Evolutionary conservation across 2,797 vertebrate genomes (phyloP).

Genomic region (Mus spretus): DNA sequence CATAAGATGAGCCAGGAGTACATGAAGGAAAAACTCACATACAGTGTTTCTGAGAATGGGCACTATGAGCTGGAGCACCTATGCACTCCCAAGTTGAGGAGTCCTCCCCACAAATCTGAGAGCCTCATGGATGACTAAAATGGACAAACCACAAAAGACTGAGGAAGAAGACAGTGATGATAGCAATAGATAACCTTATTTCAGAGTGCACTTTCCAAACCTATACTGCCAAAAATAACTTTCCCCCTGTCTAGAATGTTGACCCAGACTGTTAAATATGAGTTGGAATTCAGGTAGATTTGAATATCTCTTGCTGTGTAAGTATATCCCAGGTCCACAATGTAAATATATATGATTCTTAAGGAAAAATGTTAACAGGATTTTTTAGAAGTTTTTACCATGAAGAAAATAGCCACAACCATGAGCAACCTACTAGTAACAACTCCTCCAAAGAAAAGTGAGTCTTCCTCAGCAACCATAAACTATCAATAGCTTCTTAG

Average conservation of each 20-base stretch:
- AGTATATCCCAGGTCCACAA: conserved; percentile 8
- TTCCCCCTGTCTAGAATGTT: conserved; percentile 22
- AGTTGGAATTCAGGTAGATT: neutral
- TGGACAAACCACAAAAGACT: neutral
- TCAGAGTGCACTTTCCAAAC: conserved; percentile 48
- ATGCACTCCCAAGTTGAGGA: conserved; percentile 90
- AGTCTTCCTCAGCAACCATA: neutral
- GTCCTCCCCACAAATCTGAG: neutral
- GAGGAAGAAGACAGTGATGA: conserved; percentile 19
- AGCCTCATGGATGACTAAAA: conserved; percentile 86
- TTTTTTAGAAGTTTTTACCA: conserved; percentile 4
- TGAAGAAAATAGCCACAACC: neutral
- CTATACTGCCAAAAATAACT: neutral
- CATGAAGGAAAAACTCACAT: conserved; percentile 60
- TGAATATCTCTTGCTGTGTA: conserved; percentile 33
- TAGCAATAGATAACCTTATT: conserved; percentile 50
- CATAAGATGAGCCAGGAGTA: conserved; percentile 92
- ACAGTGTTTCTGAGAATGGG: conserved; percentile 86
- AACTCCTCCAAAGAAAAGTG: neutral
- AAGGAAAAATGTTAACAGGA: neutral
- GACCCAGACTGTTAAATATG: conserved; percentile 5
- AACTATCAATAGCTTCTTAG: neutral
- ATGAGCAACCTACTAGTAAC: no score
- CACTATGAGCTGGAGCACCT: conserved; percentile 96
- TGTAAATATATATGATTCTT: conserved; percentile 76